Evolutionary conservation across 2,888 invertebrate species (phyloP).

Genomic region (Ganaspis brasiliensis): DNA sequence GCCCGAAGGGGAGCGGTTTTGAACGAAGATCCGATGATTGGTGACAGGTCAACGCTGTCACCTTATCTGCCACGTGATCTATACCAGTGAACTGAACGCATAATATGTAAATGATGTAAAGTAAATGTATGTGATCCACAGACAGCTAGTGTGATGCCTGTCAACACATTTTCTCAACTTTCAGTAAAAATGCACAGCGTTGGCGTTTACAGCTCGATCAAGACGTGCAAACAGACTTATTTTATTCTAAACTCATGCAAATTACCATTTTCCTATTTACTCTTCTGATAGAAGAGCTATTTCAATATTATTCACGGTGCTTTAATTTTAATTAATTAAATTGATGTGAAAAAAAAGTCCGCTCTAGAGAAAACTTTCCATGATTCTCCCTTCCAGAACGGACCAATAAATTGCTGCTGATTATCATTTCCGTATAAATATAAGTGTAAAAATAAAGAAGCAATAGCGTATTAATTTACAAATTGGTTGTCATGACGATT

Average conservation of each 20-base stretch:
- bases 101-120: conserved; percentile 39
- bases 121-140: not conserved
- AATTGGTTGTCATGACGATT: too few relatives aligned
- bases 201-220: conserved; percentile 29
- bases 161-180: conserved; percentile 40
- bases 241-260: conserved; percentile 3
- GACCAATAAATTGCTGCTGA: too few relatives aligned
- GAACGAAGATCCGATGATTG: conserved; percentile 45
- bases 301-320: not conserved
- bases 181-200: conserved; percentile 18
- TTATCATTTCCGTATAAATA: too few relatives aligned
- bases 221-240: conserved; percentile 13
- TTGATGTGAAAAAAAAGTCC: too few relatives aligned
- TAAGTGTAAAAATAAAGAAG: too few relatives aligned
- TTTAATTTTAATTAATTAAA: too few relatives aligned
- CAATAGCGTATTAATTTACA: too few relatives aligned
- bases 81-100: conserved; percentile 19
- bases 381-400: too few relatives aligned
- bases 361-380: too few relatives aligned
- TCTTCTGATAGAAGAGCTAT: not conserved
- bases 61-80: conserved; percentile 39
- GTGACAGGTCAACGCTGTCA: conserved; percentile 54
- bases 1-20: conserved; percentile 45
- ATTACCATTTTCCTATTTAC: conserved; percentile 17
- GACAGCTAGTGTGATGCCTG: conserved; percentile 6